These are phyloP conservation scores for Sandelia bainsii DNA, from an alignment of 2,797 vertebrate species.

Conservation along the genomic window DNA sequence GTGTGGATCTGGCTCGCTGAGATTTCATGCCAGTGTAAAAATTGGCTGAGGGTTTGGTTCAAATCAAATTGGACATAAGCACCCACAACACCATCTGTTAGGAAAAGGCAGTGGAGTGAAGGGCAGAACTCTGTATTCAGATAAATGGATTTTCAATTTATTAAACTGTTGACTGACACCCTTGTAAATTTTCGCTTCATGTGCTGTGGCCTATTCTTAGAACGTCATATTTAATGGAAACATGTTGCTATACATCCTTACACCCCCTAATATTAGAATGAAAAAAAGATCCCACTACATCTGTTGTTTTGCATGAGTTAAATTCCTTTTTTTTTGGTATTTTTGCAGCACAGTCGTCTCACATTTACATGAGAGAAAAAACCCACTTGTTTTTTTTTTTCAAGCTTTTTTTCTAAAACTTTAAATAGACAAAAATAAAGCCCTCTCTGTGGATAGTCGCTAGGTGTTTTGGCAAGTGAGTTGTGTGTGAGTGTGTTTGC, in stretches of 20 bases:
- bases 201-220: slow-evolving; percentile 72
- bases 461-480: slow-evolving; percentile 69
- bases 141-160: slow-evolving; percentile 87
- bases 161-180: slow-evolving; percentile 84
- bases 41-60: slow-evolving; percentile 89
- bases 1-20: slow-evolving; percentile 83
- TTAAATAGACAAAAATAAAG: slow-evolving; percentile 54
- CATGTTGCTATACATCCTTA: slow-evolving; percentile 65
- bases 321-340: slow-evolving; percentile 40
- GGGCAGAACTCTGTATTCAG: slow-evolving; percentile 85
- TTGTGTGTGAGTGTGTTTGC: slow-evolving; percentile 40
- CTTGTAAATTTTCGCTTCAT: slow-evolving; percentile 72
- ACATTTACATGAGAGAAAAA: slow-evolving; percentile 18
- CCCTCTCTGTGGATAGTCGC: slow-evolving; percentile 35
- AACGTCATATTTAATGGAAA: slow-evolving; percentile 56
- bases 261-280: slow-evolving; percentile 61
- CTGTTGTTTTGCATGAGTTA: slow-evolving; percentile 64
- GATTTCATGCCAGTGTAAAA: slow-evolving; percentile 88
- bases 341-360: slow-evolving; percentile 33
- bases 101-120: slow-evolving; percentile 85
- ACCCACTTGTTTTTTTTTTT: slow-evolving; percentile 25
- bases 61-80: slow-evolving; percentile 92
- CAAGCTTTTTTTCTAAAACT: slow-evolving; percentile 15
- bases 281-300: slow-evolving; percentile 47
- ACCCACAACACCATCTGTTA: slow-evolving; percentile 91